Evolutionary conservation across 2,797 vertebrate species (phyloP).

Genomic region (Gymnopithys bicolor): DNA sequence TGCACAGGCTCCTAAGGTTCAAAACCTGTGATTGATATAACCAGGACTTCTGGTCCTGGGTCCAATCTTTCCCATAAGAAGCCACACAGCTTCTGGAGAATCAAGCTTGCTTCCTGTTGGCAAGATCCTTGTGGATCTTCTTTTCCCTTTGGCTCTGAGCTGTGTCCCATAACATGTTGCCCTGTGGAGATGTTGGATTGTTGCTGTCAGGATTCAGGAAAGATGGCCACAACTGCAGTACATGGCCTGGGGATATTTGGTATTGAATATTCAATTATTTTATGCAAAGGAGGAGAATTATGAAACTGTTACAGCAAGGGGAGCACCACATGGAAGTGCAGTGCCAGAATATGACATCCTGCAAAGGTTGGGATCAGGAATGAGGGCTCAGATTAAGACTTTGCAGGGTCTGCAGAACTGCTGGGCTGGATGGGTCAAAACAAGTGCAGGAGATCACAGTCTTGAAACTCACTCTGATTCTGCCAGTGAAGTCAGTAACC

Average conservation of each 20-base stretch:
- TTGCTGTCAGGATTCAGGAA: not conserved
- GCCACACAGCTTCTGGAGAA: not conserved
- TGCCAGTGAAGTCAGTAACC: not conserved
- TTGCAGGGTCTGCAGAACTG: not conserved
- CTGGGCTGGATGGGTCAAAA: not conserved
- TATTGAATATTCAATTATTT: constrained; percentile 19
- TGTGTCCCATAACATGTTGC: not conserved
- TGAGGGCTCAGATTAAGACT: not conserved
- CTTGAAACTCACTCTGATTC: not conserved
- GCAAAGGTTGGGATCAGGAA: not conserved
- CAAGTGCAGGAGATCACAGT: not conserved
- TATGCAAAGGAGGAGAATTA: not conserved
- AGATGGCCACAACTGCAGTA: not conserved
- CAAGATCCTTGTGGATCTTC: not conserved
- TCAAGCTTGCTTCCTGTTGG: not conserved
- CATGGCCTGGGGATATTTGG: not conserved
- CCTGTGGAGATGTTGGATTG: not conserved
- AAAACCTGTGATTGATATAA: not conserved
- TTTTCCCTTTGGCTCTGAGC: not conserved
- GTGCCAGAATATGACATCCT: not conserved
- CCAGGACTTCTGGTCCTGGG: not conserved
- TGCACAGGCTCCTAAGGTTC: not conserved
- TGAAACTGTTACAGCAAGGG: not conserved
- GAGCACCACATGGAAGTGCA: not conserved
- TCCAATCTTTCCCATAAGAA: not conserved